Conservation (phyloP, 2,888 invertebrate genomes). For the Tetranychus truncatus region DNA sequence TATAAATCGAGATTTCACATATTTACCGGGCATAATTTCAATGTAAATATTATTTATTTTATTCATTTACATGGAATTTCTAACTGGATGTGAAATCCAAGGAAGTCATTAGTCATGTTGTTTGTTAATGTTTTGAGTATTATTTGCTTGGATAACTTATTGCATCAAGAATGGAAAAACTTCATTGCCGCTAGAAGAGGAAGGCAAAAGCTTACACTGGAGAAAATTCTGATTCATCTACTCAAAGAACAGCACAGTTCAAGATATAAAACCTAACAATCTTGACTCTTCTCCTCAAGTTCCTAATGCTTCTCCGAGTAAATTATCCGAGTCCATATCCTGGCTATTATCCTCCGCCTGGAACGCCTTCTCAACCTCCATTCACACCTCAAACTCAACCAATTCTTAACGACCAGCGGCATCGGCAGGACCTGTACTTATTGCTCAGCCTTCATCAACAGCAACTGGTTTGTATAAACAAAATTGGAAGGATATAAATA, state of each 20-base stretch:
- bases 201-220: slow-evolving; percentile 13
- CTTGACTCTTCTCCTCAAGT: background rate
- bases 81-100: no score
- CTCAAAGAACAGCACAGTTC: background rate
- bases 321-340: slow-evolving; percentile 2
- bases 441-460: background rate
- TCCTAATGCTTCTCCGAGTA: background rate
- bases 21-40: no score
- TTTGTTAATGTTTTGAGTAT: no score
- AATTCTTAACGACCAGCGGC: background rate
- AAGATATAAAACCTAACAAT: background rate
- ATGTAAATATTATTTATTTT: no score
- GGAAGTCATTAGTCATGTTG: no score
- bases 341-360: background rate
- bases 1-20: no score
- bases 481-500: no score
- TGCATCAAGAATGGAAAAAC: slow-evolving; percentile 83
- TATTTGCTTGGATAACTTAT: slow-evolving; percentile 71
- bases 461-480: background rate
- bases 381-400: background rate
- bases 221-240: background rate
- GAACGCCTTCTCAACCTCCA: background rate
- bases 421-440: background rate
- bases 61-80: no score
- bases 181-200: slow-evolving; percentile 42